Evolutionary conservation across 2,113 vertebrate species (phyloP).

Genomic region (Phalacrocorax pelagicus): DNA sequence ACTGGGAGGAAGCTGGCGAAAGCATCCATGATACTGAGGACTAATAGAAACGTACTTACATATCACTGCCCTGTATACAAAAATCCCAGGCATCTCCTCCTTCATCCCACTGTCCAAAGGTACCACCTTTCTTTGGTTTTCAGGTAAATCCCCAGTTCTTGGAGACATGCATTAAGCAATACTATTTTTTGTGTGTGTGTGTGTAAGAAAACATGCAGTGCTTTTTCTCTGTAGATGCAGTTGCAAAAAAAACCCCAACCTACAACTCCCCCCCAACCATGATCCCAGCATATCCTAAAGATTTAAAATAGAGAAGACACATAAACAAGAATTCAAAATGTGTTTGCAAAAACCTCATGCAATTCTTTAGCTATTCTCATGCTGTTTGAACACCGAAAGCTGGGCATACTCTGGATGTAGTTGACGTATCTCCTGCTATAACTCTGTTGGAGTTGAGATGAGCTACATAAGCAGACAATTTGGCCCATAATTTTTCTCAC

Average conservation of each 20-base stretch:
- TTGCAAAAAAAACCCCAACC: not conserved
- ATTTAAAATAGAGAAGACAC: not conserved
- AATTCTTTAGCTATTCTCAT: slow-evolving; percentile 11
- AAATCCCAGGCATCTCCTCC: not conserved
- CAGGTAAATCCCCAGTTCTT: not conserved
- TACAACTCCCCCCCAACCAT: not conserved
- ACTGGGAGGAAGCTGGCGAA: not conserved
- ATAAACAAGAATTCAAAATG: slow-evolving; percentile 5
- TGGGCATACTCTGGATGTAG: not conserved
- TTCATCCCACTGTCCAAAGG: not conserved
- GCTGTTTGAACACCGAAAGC: not conserved
- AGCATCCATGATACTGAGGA: not conserved
- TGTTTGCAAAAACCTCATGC: not conserved
- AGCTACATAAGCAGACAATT: slow-evolving; percentile 18
- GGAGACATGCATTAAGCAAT: not conserved
- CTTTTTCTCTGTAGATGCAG: not conserved
- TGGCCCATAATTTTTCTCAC: not conserved
- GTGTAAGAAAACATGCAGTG: not conserved
- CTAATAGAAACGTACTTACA: not conserved
- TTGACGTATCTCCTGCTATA: not conserved
- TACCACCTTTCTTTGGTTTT: not conserved
- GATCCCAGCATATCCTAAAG: not conserved
- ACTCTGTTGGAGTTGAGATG: slow-evolving; percentile 22
- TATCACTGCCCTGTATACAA: not conserved
- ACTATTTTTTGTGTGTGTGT: not conserved